phyloP scores from a whole-genome alignment of 1,140 invertebrate species.

The Euborellia annulipes region DNA sequence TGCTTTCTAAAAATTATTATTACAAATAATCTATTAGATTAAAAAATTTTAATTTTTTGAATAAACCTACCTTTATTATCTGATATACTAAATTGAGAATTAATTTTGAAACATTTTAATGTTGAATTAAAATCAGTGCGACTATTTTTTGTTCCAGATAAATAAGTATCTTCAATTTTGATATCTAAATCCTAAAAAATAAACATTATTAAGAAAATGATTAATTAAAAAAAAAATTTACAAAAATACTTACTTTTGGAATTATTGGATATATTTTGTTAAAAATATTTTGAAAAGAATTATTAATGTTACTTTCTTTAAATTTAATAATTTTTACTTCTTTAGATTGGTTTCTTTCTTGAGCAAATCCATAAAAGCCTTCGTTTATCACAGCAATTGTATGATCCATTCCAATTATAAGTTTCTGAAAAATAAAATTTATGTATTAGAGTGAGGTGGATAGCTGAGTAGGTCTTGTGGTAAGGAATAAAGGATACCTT shows the following conservation, averaged over 20 bases:
- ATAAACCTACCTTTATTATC: not conserved
- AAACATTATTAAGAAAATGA: constrained; percentile 9
- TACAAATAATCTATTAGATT: not conserved
- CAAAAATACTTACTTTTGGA: constrained; percentile 41
- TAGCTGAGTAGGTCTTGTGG: no score
- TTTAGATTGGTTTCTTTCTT: constrained; percentile 21
- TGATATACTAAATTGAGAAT: constrained; percentile 27
- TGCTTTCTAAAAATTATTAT: not conserved
- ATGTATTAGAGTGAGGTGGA: no score
- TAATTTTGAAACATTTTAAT: constrained; percentile 31
- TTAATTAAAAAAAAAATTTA: constrained; percentile 5
- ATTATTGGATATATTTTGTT: constrained; percentile 47
- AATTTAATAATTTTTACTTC: not conserved
- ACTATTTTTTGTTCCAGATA: constrained; percentile 44
- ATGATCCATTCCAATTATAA: constrained; percentile 50
- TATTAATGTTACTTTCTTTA: no score
- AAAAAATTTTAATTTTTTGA: not conserved
- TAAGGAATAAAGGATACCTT: no score
- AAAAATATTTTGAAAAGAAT: constrained; percentile 22
- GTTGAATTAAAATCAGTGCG: constrained; percentile 31
- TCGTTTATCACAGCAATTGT: constrained; percentile 47
- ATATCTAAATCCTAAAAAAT: constrained; percentile 42
- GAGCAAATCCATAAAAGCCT: constrained; percentile 41
- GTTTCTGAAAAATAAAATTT: constrained; percentile 44
- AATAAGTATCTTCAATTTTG: constrained; percentile 48